Percentiles rank a stretch among this genome's conserved stretches.
Evolutionary conservation across 2,888 invertebrate genomes (phyloP).

Genomic region (Lissocephala sabroskyi): DNA sequence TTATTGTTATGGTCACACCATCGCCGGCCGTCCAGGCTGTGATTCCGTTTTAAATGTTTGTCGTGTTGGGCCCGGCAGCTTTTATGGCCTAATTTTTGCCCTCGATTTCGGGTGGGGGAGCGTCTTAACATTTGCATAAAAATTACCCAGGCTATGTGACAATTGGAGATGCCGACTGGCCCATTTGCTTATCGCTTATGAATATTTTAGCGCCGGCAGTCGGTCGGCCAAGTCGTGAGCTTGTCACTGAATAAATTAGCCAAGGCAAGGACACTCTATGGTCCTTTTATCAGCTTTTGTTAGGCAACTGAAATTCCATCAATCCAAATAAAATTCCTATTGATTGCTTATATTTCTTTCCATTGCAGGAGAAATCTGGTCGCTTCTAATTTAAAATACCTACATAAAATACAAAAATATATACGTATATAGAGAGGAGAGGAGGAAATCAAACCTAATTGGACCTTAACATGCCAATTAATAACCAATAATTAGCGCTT

Average conservation of each 20-base stretch:
- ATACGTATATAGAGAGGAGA: slow-evolving; percentile 26
- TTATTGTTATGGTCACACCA: slow-evolving; percentile 39
- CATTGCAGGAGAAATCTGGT: slow-evolving; percentile 67
- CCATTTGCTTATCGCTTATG: slow-evolving; percentile 50
- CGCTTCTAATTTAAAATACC: slow-evolving; percentile 63
- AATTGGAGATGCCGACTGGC: slow-evolving; percentile 16
- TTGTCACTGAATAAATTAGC: slow-evolving; percentile 48
- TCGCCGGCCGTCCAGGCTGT: slow-evolving; percentile 14
- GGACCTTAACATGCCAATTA: slow-evolving; percentile 32
- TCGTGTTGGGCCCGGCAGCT: slow-evolving; percentile 14
- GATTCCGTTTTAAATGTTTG: slow-evolving; percentile 48
- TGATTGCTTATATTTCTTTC: not conserved
- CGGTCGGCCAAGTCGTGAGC: slow-evolving; percentile 26
- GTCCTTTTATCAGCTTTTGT: slow-evolving; percentile 35
- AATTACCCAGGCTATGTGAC: slow-evolving; percentile 12
- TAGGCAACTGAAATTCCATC: slow-evolving; percentile 5
- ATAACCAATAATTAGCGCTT: slow-evolving; percentile 56
- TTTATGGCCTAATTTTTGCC: slow-evolving; percentile 46
- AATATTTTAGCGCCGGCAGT: slow-evolving; percentile 49
- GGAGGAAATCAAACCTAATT: too few species aligned
- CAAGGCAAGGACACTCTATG: slow-evolving; percentile 6
- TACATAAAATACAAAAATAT: slow-evolving; percentile 29
- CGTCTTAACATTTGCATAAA: slow-evolving; percentile 28
- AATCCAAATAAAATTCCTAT: not conserved
- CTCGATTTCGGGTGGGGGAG: slow-evolving; percentile 2